Conservation (phyloP, 2,113 vertebrate genomes). For the Platanista minor region DNA sequence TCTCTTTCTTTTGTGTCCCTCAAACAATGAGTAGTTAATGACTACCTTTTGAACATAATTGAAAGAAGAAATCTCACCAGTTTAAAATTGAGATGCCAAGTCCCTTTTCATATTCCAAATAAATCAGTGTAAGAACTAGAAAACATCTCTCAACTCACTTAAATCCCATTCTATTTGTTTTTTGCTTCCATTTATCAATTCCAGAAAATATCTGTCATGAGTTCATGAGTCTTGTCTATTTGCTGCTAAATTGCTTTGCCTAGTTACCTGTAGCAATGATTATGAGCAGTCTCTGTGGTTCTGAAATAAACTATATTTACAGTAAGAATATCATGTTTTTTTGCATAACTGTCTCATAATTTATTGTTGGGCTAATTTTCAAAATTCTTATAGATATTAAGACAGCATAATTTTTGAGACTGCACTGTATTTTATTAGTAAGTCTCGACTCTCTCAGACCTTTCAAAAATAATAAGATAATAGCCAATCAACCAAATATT, state of each 20-base stretch:
- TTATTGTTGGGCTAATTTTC: neutral
- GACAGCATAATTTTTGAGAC: neutral
- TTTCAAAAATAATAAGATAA: constrained; percentile 32
- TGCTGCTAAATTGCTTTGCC: neutral
- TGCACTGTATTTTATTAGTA: neutral
- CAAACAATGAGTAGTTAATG: neutral
- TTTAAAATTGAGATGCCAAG: neutral
- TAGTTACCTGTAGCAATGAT: neutral
- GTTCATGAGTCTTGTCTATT: neutral
- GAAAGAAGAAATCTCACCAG: neutral
- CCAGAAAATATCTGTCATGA: neutral
- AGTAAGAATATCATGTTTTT: neutral
- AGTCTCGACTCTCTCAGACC: neutral
- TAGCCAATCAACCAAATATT: constrained; percentile 40
- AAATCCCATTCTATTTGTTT: neutral
- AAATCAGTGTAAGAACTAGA: neutral
- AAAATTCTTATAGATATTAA: neutral
- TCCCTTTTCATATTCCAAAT: neutral
- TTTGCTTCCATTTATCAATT: neutral
- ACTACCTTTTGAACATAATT: neutral
- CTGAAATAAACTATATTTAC: neutral
- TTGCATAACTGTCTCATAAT: neutral
- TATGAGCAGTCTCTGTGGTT: neutral
- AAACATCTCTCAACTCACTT: neutral
- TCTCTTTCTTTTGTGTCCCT: neutral